Conservation (phyloP, 2,888 invertebrate genomes). For the Plebejus argus region DNA sequence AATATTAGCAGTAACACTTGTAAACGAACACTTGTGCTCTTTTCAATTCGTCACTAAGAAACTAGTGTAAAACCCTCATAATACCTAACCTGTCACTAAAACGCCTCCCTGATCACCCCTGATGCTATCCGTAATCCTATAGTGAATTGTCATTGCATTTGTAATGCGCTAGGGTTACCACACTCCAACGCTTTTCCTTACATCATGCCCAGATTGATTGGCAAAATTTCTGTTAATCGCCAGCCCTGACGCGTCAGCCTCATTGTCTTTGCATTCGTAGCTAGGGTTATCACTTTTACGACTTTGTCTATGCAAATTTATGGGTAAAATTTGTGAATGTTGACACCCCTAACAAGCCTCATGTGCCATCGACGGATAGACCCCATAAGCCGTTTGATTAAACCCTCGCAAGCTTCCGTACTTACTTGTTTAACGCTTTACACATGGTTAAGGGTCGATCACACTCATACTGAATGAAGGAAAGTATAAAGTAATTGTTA, state of each 20-base stretch:
- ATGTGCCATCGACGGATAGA: not conserved
- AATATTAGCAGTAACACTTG: too few relatives aligned
- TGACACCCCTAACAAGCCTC: not conserved
- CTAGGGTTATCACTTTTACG: not conserved
- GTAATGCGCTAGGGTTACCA: not conserved
- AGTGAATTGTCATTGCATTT: conserved; percentile 21
- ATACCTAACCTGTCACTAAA: not conserved
- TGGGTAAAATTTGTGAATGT: not conserved
- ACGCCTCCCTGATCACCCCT: not conserved
- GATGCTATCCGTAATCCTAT: not conserved
- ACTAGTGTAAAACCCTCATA: not conserved
- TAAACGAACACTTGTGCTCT: too few relatives aligned
- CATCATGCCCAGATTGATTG: not conserved
- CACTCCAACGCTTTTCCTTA: not conserved
- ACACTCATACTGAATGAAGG: not conserved
- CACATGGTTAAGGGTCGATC: not conserved
- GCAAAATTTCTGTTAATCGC: not conserved
- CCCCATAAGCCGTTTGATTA: conserved; percentile 18
- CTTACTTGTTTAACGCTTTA: conserved; percentile 15
- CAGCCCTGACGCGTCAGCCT: not conserved
- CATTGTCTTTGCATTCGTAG: not conserved
- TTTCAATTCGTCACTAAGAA: too few relatives aligned
- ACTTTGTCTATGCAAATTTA: not conserved
- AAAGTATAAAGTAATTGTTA: not conserved
- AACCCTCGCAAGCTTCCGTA: not conserved